phyloP scores from a whole-genome alignment of 2,888 invertebrate genomes.

The Tetragonula carbonaria region DNA sequence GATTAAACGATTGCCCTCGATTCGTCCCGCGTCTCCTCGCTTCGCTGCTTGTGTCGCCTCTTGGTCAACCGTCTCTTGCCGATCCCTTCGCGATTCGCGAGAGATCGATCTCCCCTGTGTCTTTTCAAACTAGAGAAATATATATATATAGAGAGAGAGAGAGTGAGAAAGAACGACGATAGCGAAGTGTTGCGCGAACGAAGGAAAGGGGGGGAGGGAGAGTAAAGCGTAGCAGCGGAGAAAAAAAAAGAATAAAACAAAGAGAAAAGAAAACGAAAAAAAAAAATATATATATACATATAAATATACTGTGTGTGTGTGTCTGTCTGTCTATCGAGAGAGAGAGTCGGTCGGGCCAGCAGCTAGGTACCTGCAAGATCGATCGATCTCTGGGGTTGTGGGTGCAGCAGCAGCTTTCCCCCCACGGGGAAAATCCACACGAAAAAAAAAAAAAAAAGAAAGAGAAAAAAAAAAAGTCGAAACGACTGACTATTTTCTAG shows the following conservation, averaged over 20 bases:
- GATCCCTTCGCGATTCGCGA: not conserved
- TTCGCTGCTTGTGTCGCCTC: conserved; percentile 28
- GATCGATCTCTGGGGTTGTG: conserved; percentile 43
- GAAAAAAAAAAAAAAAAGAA: no score
- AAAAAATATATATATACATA: not conserved
- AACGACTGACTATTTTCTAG: conserved; percentile 82
- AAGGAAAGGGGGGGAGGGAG: not conserved
- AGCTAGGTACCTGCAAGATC: conserved; percentile 41
- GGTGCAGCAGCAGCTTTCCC: conserved; percentile 18
- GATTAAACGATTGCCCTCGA: not conserved
- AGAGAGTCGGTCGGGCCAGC: not conserved
- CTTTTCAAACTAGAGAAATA: not conserved
- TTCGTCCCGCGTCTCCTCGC: conserved; percentile 24
- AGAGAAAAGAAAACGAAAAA: not conserved
- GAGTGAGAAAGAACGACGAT: not conserved
- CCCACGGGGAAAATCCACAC: no score
- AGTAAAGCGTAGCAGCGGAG: not conserved
- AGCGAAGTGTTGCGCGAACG: not conserved
- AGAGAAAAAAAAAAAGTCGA: conserved; percentile 41
- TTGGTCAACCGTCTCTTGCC: conserved; percentile 26
- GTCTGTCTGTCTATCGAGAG: no score
- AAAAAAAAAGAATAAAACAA: not conserved
- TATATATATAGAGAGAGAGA: not conserved
- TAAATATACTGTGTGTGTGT: not conserved
- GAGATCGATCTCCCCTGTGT: not conserved